Evolutionary conservation across 2,888 invertebrate genomes (phyloP).

Genomic region (Sepioteuthis lessoniana): DNA sequence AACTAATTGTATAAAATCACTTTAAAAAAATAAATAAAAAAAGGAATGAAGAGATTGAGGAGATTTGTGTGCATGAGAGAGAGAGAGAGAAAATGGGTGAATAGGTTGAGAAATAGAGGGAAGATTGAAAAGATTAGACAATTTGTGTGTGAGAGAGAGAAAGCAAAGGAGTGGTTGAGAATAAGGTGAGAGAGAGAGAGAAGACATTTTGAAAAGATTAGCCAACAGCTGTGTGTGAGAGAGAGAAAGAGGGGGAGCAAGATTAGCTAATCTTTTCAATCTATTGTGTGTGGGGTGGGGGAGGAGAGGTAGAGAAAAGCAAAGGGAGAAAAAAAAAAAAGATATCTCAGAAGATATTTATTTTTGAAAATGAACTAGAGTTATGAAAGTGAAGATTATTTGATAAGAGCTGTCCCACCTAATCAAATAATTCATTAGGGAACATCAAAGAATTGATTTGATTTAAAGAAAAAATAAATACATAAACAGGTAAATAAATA

Average conservation of each 20-base stretch:
- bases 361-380: background rate
- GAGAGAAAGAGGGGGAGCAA: background rate
- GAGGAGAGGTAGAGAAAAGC: background rate
- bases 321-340: background rate
- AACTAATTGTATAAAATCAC: background rate
- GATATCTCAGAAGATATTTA: background rate
- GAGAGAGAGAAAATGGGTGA: background rate
- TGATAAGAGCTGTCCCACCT: background rate
- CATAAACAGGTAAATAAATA: too few relatives aligned
- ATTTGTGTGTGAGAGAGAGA: background rate
- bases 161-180: background rate
- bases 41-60: background rate
- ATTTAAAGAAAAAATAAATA: background rate
- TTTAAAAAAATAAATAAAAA: background rate
- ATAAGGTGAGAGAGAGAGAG: background rate
- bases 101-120: too few relatives aligned
- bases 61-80: background rate
- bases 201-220: background rate
- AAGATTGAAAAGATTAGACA: background rate
- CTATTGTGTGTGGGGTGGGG: too few relatives aligned
- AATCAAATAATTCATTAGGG: conserved; percentile 9
- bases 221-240: background rate
- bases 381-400: background rate
- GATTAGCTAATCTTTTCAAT: too few relatives aligned
- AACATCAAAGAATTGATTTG: background rate